Percentiles rank a stretch among this genome's conserved stretches.
Evolutionary conservation across 2,888 invertebrate genomes (phyloP).

Genomic region (Slavum lentiscoides): DNA sequence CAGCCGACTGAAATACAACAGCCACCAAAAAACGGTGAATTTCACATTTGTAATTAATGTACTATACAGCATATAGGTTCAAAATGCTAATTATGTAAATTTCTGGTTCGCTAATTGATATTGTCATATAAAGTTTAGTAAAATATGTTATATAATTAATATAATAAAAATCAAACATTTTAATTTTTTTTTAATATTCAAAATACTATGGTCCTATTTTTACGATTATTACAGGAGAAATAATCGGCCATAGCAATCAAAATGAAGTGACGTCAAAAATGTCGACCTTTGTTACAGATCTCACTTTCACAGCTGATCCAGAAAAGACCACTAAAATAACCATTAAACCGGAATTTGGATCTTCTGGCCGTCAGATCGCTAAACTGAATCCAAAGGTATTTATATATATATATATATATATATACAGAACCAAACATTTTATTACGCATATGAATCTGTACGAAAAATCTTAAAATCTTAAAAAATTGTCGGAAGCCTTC

Average conservation of each 20-base stretch:
- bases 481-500: slow-evolving; percentile 47
- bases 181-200: slow-evolving; percentile 28
- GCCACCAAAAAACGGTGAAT: slow-evolving; percentile 42
- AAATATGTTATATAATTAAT: too few relatives aligned
- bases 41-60: slow-evolving; percentile 13
- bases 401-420: too few relatives aligned
- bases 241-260: slow-evolving; percentile 12
- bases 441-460: background rate
- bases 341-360: slow-evolving; percentile 39
- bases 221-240: slow-evolving; percentile 22
- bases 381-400: slow-evolving; percentile 35
- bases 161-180: too few relatives aligned
- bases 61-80: background rate
- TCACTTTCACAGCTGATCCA: slow-evolving; percentile 26
- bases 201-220: slow-evolving; percentile 35
- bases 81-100: too few relatives aligned
- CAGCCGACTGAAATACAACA: slow-evolving; percentile 19
- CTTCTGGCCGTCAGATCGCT: slow-evolving; percentile 41
- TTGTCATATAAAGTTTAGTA: too few relatives aligned
- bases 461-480: too few relatives aligned
- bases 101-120: too few relatives aligned
- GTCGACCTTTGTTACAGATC: slow-evolving; percentile 35
- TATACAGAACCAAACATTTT: background rate
- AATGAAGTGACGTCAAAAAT: slow-evolving; percentile 48
- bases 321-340: slow-evolving; percentile 40